A percentile compares a stretch with the other conserved stretches of the same genome.
Conservation (phyloP, 35 echinoderm and acorn worm species). For the Holothuria glaberrima region DNA sequence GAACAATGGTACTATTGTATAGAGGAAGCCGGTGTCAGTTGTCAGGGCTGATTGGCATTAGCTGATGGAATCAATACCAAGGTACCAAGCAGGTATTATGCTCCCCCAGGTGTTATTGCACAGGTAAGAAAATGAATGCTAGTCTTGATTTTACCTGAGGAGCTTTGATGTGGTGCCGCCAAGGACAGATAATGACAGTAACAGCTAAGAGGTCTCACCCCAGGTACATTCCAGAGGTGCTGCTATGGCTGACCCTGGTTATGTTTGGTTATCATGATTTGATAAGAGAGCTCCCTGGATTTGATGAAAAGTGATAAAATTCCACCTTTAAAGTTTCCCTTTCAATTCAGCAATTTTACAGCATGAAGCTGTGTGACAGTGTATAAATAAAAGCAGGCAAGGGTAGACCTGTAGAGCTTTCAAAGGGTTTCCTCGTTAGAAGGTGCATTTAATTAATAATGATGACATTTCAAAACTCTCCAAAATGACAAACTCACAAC, state of each 20-base stretch:
- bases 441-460: too few species aligned
- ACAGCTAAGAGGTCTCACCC: neutral
- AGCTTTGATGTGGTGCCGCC: slow-evolving; percentile 38
- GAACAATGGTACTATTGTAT: slow-evolving; percentile 7
- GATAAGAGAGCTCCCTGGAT: neutral
- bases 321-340: too few species aligned
- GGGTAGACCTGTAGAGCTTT: too few species aligned
- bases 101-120: slow-evolving; percentile 37
- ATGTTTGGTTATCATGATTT: slow-evolving; percentile 22
- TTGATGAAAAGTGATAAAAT: too few species aligned
- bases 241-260: neutral
- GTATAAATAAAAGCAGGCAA: too few species aligned
- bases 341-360: too few species aligned
- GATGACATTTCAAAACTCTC: too few species aligned
- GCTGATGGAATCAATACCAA: neutral
- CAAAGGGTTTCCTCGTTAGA: too few species aligned
- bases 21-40: neutral
- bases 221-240: neutral
- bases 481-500: too few species aligned
- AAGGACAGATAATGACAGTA: slow-evolving; percentile 26
- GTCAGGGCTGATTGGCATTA: neutral
- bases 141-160: neutral
- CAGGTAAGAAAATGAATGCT: slow-evolving; percentile 36
- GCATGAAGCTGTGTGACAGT: too few species aligned
- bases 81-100: neutral